These are phyloP conservation scores for Gallinago media DNA, from an alignment of 2,113 vertebrate species.

Conservation along the genomic window DNA sequence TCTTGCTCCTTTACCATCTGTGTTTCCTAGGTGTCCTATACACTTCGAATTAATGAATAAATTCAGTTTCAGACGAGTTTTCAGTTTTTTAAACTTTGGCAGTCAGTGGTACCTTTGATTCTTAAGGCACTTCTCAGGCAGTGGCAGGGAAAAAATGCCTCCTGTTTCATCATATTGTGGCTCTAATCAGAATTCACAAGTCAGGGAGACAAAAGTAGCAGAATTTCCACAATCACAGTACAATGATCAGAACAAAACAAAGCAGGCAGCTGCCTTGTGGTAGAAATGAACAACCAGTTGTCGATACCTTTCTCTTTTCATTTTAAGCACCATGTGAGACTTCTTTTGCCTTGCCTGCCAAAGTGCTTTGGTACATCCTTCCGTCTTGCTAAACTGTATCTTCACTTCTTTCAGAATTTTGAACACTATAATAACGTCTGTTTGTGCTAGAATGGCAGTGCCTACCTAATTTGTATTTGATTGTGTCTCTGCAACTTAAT, in stretches of 20 bases:
- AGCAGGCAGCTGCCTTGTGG: background rate
- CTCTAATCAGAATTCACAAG: background rate
- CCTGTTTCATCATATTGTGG: background rate
- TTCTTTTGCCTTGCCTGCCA: background rate
- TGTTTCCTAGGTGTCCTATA: background rate
- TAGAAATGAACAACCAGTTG: background rate
- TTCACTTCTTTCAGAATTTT: background rate
- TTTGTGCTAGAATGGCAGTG: background rate
- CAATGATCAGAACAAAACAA: background rate
- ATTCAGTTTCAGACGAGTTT: background rate
- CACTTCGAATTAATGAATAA: background rate
- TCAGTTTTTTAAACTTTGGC: background rate
- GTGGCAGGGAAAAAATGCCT: background rate
- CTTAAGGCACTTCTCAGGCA: background rate
- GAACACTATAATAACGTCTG: background rate
- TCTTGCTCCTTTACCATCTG: background rate
- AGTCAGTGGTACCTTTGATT: background rate
- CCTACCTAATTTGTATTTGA: background rate
- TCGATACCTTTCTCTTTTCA: background rate
- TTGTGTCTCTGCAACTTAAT: background rate
- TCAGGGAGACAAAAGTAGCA: background rate
- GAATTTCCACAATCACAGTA: background rate
- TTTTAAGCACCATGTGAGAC: background rate
- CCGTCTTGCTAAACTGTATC: background rate
- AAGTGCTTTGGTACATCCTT: background rate